Evolutionary conservation across 1,140 invertebrate genomes (phyloP).

Genomic region (Drosophila prosaltans): DNA sequence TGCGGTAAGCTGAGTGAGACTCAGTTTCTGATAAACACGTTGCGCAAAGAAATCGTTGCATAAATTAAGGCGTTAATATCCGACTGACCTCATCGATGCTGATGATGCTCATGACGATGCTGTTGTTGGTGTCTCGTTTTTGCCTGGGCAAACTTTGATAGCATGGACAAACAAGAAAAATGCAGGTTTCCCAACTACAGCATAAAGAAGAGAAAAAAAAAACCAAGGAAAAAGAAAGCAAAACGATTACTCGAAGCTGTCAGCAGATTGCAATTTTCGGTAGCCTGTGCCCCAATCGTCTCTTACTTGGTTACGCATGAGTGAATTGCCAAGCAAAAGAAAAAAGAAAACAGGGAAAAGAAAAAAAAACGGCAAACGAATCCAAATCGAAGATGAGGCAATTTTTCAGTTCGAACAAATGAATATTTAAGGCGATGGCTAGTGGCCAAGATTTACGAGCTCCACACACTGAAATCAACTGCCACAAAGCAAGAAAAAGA

Average conservation of each 20-base stretch:
- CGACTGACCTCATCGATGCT: conserved; percentile 46
- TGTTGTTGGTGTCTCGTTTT: too few species aligned
- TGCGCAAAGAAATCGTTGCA: conserved; percentile 66
- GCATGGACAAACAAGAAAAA: not conserved
- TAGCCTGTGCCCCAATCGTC: not conserved
- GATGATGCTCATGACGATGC: conserved; percentile 17
- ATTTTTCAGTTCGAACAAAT: conserved; percentile 67
- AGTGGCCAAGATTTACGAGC: conserved; percentile 50
- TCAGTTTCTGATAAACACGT: conserved; percentile 61
- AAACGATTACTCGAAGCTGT: conserved; percentile 49
- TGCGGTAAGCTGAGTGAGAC: conserved; percentile 43
- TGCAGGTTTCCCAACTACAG: too few species aligned
- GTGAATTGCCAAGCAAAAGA: not conserved
- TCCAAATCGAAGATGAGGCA: conserved; percentile 44
- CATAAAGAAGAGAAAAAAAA: conserved; percentile 9
- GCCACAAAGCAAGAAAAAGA: too few species aligned
- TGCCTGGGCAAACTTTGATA: conserved; percentile 63
- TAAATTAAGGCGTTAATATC: conserved; percentile 64
- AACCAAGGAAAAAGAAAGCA: conserved; percentile 6
- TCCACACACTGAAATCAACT: not conserved
- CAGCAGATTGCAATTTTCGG: conserved; percentile 41
- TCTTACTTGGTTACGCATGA: not conserved
- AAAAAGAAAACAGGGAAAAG: not conserved
- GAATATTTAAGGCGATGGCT: conserved; percentile 59
- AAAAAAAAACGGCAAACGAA: conserved; percentile 13